Conservation (phyloP, 2,797 vertebrate genomes). For the Neosilurus mollespiculum region DNA sequence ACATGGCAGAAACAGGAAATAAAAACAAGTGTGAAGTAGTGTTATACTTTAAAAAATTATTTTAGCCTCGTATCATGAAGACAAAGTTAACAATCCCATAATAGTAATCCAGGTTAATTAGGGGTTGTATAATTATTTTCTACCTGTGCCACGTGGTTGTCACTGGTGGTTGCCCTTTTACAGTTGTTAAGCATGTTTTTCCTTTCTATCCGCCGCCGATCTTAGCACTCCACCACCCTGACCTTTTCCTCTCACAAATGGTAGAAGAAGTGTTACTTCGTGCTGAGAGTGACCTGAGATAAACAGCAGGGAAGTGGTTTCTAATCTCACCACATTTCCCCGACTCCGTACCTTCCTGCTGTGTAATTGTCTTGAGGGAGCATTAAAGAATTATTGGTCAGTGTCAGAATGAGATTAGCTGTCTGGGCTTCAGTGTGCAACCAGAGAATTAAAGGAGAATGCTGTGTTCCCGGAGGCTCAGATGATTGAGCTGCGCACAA, state of each 20-base stretch:
- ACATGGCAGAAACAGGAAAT: too few species aligned
- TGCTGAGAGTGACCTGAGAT: constrained; percentile 33
- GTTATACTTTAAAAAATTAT: too few species aligned
- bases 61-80: too few species aligned
- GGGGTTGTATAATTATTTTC: neutral
- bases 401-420: constrained; percentile 45
- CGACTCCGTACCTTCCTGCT: constrained; percentile 1
- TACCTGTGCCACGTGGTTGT: too few species aligned
- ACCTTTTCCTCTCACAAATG: constrained; percentile 41
- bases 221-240: constrained; percentile 13
- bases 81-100: neutral
- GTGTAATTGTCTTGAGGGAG: constrained; percentile 24
- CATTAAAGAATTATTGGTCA: constrained; percentile 42
- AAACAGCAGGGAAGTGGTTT: constrained; percentile 28
- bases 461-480: constrained; percentile 6
- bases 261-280: constrained; percentile 28
- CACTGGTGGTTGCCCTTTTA: constrained; percentile 1
- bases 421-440: constrained; percentile 26
- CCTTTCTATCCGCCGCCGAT: neutral
- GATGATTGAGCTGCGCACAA: constrained; percentile 12
- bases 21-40: too few species aligned
- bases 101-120: neutral
- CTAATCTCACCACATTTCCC: constrained; percentile 34
- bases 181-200: neutral
- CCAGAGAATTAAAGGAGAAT: constrained; percentile 26